Conservation (phyloP, 2,888 invertebrate species). For the Melinaea marsaeus region DNA sequence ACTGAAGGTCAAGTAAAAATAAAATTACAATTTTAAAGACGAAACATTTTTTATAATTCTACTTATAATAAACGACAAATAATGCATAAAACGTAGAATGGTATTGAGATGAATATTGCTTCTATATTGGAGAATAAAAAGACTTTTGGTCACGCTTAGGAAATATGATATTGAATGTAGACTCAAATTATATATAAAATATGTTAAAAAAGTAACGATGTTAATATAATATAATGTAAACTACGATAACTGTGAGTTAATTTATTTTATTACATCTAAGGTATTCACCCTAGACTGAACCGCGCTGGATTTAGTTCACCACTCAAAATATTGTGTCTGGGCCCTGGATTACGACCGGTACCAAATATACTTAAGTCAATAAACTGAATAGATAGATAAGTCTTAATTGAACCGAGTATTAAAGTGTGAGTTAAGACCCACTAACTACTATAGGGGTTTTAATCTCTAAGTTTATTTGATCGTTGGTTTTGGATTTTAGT, state of each 20-base stretch:
- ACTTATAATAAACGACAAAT: no score
- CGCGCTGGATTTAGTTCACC: slow-evolving; percentile 14
- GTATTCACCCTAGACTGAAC: slow-evolving; percentile 10
- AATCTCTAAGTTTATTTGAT: slow-evolving; percentile 20
- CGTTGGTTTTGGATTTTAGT: slow-evolving; percentile 24
- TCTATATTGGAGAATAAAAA: no score
- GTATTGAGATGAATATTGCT: no score
- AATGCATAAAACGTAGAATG: no score
- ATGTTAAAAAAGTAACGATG: background rate
- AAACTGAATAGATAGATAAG: slow-evolving; percentile 19
- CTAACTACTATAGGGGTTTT: slow-evolving; percentile 13
- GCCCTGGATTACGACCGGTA: slow-evolving; percentile 11
- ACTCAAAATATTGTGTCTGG: slow-evolving; percentile 19
- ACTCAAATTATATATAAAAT: background rate
- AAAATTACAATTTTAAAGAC: no score
- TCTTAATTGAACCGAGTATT: slow-evolving; percentile 15
- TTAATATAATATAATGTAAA: no score
- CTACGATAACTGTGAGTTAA: slow-evolving; percentile 1
- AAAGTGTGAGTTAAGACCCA: slow-evolving; percentile 9
- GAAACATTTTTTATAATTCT: no score
- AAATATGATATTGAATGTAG: no score
- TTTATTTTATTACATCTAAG: slow-evolving; percentile 10
- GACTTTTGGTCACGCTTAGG: no score
- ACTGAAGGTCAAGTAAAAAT: no score
- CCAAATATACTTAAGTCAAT: slow-evolving; percentile 19